Evolutionary conservation across 2,113 vertebrate genomes (phyloP).

Genomic region (Bolborhynchus lineola): DNA sequence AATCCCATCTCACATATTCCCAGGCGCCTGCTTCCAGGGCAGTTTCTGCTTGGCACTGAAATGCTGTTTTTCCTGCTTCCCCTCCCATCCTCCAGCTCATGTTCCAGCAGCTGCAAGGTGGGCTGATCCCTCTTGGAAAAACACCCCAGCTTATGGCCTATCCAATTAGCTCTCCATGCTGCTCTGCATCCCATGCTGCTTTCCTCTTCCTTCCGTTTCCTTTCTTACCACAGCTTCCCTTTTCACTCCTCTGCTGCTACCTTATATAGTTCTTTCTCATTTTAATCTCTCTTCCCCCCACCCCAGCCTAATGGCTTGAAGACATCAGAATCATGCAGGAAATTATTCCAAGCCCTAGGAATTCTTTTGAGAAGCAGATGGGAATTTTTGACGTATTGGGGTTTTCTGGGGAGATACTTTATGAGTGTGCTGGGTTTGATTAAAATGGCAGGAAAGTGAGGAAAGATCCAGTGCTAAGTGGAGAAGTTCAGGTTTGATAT

Average conservation of each 20-base stretch:
- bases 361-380: not conserved
- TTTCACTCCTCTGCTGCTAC: not conserved
- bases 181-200: not conserved
- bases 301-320: not conserved
- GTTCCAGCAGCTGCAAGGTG: constrained; percentile 17
- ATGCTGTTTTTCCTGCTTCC: constrained; percentile 6
- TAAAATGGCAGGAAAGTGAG: not conserved
- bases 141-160: not conserved
- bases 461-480: not conserved
- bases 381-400: not conserved
- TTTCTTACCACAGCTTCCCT: not conserved
- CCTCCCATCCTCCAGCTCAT: not conserved
- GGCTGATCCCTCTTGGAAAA: not conserved
- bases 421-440: not conserved
- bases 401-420: not conserved
- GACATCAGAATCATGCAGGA: not conserved
- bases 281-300: not conserved
- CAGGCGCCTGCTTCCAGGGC: not conserved
- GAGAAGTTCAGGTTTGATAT: not conserved
- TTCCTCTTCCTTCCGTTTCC: not conserved
- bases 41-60: constrained; percentile 26
- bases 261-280: not conserved
- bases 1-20: not conserved
- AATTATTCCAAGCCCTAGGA: not conserved
- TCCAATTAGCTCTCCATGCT: not conserved